A percentile compares a stretch with the other conserved stretches of the same genome.
Conservation (phyloP, 35 echinoderm and acorn worm genomes). For the Stichopus chloronotus region DNA sequence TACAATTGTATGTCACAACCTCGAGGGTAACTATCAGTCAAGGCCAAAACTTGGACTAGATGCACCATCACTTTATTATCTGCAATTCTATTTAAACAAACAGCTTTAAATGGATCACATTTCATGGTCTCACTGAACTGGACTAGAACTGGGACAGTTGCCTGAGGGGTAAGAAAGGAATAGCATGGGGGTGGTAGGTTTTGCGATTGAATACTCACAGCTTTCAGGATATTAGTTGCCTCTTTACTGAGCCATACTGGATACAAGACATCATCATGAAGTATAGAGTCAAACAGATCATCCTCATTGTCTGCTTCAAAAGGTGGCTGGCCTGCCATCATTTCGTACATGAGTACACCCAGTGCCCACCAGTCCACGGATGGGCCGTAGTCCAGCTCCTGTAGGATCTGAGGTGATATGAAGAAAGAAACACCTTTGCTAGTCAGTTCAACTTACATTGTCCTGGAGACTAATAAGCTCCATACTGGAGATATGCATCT, state of each 20-base stretch:
- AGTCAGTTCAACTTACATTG: not conserved
- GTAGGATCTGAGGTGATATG: conserved; percentile 77
- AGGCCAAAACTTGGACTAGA: too few species aligned
- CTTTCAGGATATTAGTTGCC: conserved; percentile 96
- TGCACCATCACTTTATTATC: too few species aligned
- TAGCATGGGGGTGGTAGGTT: too few species aligned
- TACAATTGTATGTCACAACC: too few species aligned
- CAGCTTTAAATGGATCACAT: too few species aligned
- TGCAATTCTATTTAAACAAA: too few species aligned
- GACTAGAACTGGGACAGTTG: too few species aligned
- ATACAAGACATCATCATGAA: conserved; percentile 98
- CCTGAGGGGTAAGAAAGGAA: too few species aligned
- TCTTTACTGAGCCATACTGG: conserved; percentile 99
- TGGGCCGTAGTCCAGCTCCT: conserved; percentile 98
- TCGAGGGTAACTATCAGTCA: too few species aligned
- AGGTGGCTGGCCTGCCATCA: conserved; percentile 99
- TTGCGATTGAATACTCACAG: conserved; percentile 68
- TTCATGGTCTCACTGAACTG: too few species aligned
- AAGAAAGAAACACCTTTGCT: not conserved
- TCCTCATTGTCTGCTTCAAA: conserved; percentile 99
- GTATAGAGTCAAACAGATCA: conserved; percentile 97
- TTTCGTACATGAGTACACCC: conserved; percentile 98
- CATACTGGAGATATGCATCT: not conserved
- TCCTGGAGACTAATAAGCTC: not conserved
- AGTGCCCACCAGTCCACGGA: conserved; percentile 99